Evolutionary conservation across 2,888 invertebrate species (phyloP).

Genomic region (Parnassius orleans): DNA sequence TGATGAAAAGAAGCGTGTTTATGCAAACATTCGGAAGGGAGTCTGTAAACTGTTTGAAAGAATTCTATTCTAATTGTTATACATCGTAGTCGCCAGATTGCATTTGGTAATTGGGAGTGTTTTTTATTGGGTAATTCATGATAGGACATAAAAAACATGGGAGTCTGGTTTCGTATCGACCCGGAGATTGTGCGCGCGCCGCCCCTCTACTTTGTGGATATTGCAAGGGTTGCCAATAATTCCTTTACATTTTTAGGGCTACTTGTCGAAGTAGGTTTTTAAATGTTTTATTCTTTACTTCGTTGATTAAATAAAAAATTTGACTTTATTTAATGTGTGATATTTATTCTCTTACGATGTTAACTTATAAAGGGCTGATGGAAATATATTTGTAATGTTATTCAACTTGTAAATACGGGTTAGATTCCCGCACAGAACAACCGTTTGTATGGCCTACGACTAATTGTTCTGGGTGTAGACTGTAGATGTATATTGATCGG

Average conservation of each 20-base stretch:
- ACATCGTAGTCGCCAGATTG: slow-evolving; percentile 41
- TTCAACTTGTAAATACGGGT: no score
- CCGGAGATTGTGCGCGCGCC: slow-evolving; percentile 70
- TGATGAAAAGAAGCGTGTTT: slow-evolving; percentile 15
- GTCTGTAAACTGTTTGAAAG: slow-evolving; percentile 15
- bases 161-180: slow-evolving; percentile 78
- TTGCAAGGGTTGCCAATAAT: slow-evolving; percentile 35
- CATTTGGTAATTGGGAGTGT: slow-evolving; percentile 62
- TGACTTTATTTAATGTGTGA: no score
- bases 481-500: no score
- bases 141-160: slow-evolving; percentile 77
- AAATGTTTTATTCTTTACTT: no score
- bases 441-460: no score
- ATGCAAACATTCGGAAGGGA: slow-evolving; percentile 17
- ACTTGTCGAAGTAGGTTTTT: background rate
- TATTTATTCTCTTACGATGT: no score
- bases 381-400: no score
- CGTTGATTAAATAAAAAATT: no score
- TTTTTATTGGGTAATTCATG: slow-evolving; percentile 69
- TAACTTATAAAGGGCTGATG: no score
- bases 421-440: no score
- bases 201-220: slow-evolving; percentile 31
- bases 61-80: slow-evolving; percentile 14
- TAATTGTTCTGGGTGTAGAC: no score
- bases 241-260: slow-evolving; percentile 2